Evolutionary conservation across 23 tunicate genomes (phyloP).

Genomic region (Ciona savignyi): DNA sequence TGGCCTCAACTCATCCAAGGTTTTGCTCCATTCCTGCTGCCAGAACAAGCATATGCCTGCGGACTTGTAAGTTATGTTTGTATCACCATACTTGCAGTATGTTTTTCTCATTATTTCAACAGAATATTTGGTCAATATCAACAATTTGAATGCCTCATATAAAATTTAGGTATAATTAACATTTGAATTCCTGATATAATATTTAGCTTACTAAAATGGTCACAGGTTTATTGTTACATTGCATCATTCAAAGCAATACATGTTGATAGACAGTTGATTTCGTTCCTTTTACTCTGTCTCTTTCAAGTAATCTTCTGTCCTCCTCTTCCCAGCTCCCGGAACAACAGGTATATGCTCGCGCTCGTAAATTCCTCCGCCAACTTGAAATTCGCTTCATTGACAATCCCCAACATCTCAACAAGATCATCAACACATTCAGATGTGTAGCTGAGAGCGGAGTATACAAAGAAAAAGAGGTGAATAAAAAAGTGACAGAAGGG

Average conservation of each 20-base stretch:
- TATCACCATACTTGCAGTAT: too few species aligned
- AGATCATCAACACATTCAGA: slow-evolving; percentile 42
- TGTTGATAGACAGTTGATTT: not conserved
- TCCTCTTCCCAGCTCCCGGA: slow-evolving; percentile 25
- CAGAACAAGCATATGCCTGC: slow-evolving; percentile 71
- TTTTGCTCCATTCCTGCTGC: slow-evolving; percentile 80
- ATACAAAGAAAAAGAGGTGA: slow-evolving; percentile 54
- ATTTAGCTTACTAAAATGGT: not conserved
- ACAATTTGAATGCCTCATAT: too few species aligned
- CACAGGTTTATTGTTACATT: not conserved
- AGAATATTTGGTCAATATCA: too few species aligned
- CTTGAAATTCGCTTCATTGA: slow-evolving; percentile 63
- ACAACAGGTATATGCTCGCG: slow-evolving; percentile 62
- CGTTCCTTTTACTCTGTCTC: not conserved
- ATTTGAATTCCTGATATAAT: too few species aligned
- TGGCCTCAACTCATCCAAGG: slow-evolving; percentile 81
- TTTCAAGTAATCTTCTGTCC: not conserved
- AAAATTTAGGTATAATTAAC: too few species aligned
- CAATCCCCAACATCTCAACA: slow-evolving; percentile 35
- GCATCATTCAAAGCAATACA: not conserved
- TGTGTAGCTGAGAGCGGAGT: slow-evolving; percentile 40
- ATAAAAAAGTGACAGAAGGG: too few species aligned
- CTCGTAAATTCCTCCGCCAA: slow-evolving; percentile 60
- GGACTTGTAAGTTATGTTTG: slow-evolving; percentile 69
- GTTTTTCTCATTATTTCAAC: too few species aligned